These are phyloP conservation scores for Garra rufa DNA, from an alignment of 2,113 vertebrate genomes.

Conservation along the genomic window DNA sequence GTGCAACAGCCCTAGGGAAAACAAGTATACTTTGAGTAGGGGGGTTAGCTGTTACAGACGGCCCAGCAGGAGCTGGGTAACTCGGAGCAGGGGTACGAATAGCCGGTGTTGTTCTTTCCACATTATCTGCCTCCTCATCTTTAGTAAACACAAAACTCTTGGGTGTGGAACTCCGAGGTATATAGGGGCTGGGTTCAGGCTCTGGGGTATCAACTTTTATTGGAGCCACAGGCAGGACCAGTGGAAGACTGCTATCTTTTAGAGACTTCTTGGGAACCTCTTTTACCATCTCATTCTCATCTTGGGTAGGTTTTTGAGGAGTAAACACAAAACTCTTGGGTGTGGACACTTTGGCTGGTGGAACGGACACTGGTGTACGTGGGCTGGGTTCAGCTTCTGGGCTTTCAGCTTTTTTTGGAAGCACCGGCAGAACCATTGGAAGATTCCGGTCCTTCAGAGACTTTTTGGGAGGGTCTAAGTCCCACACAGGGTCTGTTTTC, in stretches of 20 bases:
- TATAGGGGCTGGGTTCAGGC: slow-evolving; percentile 43
- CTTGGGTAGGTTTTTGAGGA: slow-evolving; percentile 52
- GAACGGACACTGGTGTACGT: background rate
- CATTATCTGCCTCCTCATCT: slow-evolving; percentile 15
- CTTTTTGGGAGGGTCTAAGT: slow-evolving; percentile 12
- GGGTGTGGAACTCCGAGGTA: background rate
- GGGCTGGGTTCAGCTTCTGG: slow-evolving; percentile 52
- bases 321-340: slow-evolving; percentile 59
- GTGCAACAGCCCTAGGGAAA: slow-evolving; percentile 3
- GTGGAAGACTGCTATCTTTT: slow-evolving; percentile 60
- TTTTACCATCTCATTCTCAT: slow-evolving; percentile 19
- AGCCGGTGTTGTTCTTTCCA: background rate
- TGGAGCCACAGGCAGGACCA: background rate
- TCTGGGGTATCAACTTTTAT: slow-evolving; percentile 47
- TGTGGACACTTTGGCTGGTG: background rate
- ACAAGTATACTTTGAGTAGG: slow-evolving; percentile 7
- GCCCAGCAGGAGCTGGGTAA: background rate
- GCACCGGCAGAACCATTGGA: background rate
- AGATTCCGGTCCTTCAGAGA: slow-evolving; percentile 62
- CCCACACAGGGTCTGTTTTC: background rate
- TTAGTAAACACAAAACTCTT: slow-evolving; percentile 58
- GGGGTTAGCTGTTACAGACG: slow-evolving; percentile 37
- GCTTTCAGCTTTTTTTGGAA: slow-evolving; percentile 40
- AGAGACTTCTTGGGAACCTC: slow-evolving; percentile 41
- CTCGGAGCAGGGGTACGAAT: background rate